Evolutionary conservation across 2,113 vertebrate species (phyloP).

Genomic region (Bettongia penicillata): DNA sequence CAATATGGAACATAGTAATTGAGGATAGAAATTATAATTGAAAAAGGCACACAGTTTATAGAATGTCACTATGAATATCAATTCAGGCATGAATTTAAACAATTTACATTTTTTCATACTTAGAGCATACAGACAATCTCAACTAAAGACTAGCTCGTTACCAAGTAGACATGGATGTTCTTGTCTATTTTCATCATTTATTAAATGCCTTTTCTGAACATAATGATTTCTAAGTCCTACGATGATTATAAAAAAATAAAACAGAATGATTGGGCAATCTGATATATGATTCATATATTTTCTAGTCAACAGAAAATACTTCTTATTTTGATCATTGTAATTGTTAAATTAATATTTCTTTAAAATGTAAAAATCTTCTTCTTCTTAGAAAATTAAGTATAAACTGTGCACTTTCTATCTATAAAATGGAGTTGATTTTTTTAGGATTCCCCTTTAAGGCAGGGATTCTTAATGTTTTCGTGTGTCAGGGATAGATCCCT

Average conservation of each 20-base stretch:
- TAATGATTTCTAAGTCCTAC: not conserved
- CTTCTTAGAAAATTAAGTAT: not conserved
- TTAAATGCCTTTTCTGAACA: not conserved
- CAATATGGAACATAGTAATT: not conserved
- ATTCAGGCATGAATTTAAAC: not conserved
- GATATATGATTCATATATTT: not conserved
- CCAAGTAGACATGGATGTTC: not conserved
- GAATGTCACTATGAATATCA: not conserved
- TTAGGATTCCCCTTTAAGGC: not conserved
- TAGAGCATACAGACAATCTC: not conserved
- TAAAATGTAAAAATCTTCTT: not conserved
- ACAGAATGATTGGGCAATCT: not conserved
- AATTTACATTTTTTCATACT: not conserved
- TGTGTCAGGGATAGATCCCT: not conserved
- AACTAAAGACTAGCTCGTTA: not conserved
- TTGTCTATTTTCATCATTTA: not conserved
- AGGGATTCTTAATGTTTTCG: not conserved
- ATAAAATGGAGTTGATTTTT: not conserved
- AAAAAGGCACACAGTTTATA: not conserved
- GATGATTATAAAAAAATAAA: not conserved
- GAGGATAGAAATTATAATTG: not conserved
- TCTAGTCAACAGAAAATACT: not conserved
- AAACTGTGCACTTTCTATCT: not conserved
- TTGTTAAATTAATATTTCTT: not conserved
- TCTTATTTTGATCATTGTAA: not conserved